Evolutionary conservation across 2,888 invertebrate species (phyloP), one percentile per base, ranked within the genome.

Genomic region (Hybos culiciformis): DNA sequence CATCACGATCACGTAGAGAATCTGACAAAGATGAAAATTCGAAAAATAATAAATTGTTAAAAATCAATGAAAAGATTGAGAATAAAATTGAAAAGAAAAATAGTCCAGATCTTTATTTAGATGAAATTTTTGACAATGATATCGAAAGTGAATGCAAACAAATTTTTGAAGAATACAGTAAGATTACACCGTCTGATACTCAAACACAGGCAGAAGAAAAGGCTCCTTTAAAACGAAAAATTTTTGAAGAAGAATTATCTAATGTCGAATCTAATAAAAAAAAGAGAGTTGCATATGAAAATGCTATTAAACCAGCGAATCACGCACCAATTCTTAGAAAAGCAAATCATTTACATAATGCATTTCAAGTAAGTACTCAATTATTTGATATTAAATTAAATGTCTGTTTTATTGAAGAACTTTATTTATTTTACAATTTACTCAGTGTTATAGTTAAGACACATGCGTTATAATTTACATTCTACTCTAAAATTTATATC

Each of bases 111-210:
- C 14, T 19, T n/a, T n/a, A 29, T 20, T 14, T 36, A 14, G 36
- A n/a, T 14, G 19, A 19, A 3, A 36, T 19, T 20, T 77, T 80
- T 57, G 77, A 79, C 51, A 78, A 77, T 49, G 77, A 80, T 50
- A 78, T 86, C 46, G 78, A 81, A 56, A 77, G 82, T 53, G 86
- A 91, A 64, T 91, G 91, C 62, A 77, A 83, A 56, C 79, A 75
- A 67, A 88, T 91, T 54, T 91, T 87, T 66, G 83, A 86, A 63
- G 84, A 87, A 66, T 77, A 81, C 65, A 75, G 77, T 44, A 54
- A 51, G 26, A 53, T 60, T 41, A 38, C 42, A 9, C 15, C 34
- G 15, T 37, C 14, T 18, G 42, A 40, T 18, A 50, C 57, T 46
- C 50, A 55, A n/a, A 42, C 33, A 5, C 48, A 47, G 8, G 44